Base-by-base conservation (phyloP, 2,797 vertebrate species). In the Leptoclinus maculatus region DNA sequence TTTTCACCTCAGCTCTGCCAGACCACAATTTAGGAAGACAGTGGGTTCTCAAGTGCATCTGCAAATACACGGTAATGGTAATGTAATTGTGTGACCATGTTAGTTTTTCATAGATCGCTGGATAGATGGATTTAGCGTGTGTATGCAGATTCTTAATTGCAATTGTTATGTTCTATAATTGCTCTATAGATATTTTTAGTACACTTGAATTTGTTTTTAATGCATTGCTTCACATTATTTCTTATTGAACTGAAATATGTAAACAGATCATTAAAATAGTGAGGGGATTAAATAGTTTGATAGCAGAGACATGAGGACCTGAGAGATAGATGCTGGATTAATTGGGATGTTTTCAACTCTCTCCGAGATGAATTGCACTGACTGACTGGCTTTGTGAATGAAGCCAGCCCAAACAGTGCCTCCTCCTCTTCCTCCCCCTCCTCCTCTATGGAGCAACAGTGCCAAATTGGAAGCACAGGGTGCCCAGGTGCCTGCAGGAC, bases 341-440 rank as follows among this genome's bases (percentile, higher is more conserved):
- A 74, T 45, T 73, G 38, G 74, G 62, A 79, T 73, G 70, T 78
- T 79, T 81, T 79, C 41, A 68, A 76, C 58, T 69, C 63, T 34
- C 36, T 41, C 21, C 60, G 41, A 63, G 74, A 71, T 56, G 83
- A 80, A 86, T 81, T 84, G 78, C 74, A 74, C 58, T 62, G 60
- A 74, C 58, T 62, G 60, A 79, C 76, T 83, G 80, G 67, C 78
- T 90, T 91, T 91, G 71, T 94, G 90, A 94, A 93, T 93, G 92
- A 60, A 93, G 73, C 66, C 82, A 78, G 83, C 81, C 86, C 80
- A 70, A 85, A 68, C 72, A 54, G 67, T 10, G 13, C 74, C 53
- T 64, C 64, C 80, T 65, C 78, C 58, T 66, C 68, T 73, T 69
- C 23, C 60, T 53, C 41, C 73, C 67, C 60, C 77, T 74, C 66